Conservation (phyloP, 2,113 vertebrate species). For the Podocnemis expansa region DNA sequence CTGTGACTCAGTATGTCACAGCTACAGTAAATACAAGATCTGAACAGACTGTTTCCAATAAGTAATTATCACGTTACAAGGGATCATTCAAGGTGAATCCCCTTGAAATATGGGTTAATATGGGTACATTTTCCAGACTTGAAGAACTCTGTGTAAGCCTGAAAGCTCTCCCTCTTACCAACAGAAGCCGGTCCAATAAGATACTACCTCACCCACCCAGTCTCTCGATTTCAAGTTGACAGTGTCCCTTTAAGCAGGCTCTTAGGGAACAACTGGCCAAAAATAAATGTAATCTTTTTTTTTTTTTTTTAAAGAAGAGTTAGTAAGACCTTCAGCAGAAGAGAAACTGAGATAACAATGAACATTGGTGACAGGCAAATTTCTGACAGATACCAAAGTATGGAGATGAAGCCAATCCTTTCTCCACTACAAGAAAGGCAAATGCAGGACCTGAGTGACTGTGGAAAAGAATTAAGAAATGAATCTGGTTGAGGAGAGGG, state of each 20-base stretch:
- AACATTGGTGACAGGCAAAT: not conserved
- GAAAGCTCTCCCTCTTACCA: not conserved
- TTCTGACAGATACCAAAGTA: not conserved
- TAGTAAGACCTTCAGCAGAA: not conserved
- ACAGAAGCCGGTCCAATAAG: not conserved
- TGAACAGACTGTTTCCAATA: not conserved
- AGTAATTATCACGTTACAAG: not conserved
- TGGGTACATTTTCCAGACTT: no score
- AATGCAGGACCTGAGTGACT: not conserved
- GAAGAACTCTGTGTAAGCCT: no score
- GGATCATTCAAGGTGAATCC: no score
- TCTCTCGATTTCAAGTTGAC: not conserved
- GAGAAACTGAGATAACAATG: not conserved
- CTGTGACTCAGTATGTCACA: not conserved
- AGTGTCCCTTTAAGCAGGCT: not conserved
- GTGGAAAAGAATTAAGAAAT: not conserved
- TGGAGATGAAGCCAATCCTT: not conserved
- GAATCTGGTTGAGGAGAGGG: not conserved
- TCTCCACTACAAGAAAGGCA: not conserved
- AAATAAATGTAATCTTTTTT: not conserved
- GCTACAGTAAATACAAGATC: not conserved
- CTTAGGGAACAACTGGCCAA: not conserved
- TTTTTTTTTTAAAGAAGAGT: not conserved
- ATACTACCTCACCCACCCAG: not conserved
- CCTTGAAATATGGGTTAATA: not conserved